Percentiles rank a stretch among this genome's conserved stretches.
Conservation (phyloP, 1,140 invertebrate species). For the Mycetomoellerius zeteki region DNA sequence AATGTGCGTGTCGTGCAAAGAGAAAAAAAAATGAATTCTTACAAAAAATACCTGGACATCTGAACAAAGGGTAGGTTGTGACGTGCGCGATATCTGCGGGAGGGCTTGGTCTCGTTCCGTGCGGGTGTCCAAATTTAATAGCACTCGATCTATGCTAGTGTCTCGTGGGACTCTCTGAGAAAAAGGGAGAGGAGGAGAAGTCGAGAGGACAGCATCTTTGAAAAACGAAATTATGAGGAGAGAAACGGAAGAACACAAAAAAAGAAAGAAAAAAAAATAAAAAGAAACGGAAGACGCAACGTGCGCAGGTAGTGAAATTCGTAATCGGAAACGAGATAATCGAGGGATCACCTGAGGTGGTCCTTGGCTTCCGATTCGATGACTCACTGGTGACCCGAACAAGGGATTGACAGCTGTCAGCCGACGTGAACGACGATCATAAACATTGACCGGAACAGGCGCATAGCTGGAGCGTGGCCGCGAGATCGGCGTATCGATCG, state of each 20-base stretch:
- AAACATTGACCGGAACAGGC: slow-evolving; percentile 70
- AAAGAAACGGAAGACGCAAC: slow-evolving; percentile 37
- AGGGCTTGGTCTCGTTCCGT: slow-evolving; percentile 32
- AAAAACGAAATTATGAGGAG: slow-evolving; percentile 49
- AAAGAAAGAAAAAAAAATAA: slow-evolving; percentile 1
- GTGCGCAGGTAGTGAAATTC: slow-evolving; percentile 32
- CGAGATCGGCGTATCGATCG: slow-evolving; percentile 72
- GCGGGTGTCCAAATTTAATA: slow-evolving; percentile 26
- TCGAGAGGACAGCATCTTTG: slow-evolving; percentile 63
- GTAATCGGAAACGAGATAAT: slow-evolving; percentile 39
- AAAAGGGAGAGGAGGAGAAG: slow-evolving; percentile 71
- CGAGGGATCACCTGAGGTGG: slow-evolving; percentile 48
- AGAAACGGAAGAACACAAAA: slow-evolving; percentile 11
- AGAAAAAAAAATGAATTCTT: slow-evolving; percentile 73
- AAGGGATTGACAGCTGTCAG: slow-evolving; percentile 76
- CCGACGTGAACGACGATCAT: slow-evolving; percentile 63
- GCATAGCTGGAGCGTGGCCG: slow-evolving; percentile 66
- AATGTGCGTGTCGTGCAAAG: slow-evolving; percentile 41
- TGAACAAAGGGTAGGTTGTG: slow-evolving; percentile 80
- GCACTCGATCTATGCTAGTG: slow-evolving; percentile 52
- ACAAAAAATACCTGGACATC: slow-evolving; percentile 83
- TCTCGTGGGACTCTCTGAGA: slow-evolving; percentile 69
- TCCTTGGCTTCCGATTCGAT: slow-evolving; percentile 61
- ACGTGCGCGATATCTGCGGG: slow-evolving; percentile 72
- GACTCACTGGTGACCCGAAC: slow-evolving; percentile 73